A percentile compares a stretch with the other conserved stretches of the same genome.
Evolutionary conservation across 2,888 invertebrate genomes (phyloP).

Genomic region (Camponotus fellah): DNA sequence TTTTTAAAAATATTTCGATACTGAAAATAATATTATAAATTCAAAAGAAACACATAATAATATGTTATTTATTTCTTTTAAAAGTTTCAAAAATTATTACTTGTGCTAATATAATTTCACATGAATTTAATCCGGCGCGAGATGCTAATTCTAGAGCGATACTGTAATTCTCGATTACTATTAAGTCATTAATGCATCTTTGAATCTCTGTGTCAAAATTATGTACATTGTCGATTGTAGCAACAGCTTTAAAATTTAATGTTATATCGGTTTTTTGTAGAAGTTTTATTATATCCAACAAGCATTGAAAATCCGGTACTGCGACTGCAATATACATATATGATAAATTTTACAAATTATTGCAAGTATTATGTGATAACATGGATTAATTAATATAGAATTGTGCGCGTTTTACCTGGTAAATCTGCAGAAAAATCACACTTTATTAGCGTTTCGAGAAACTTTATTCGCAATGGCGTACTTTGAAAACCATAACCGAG

Average conservation of each 20-base stretch:
- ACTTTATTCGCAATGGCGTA: slow-evolving; percentile 89
- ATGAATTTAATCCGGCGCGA: slow-evolving; percentile 77
- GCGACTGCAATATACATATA: slow-evolving; percentile 77
- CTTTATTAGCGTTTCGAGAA: slow-evolving; percentile 86
- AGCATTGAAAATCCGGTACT: slow-evolving; percentile 86
- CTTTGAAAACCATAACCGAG: slow-evolving; percentile 89
- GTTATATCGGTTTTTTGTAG: slow-evolving; percentile 88
- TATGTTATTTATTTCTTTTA: slow-evolving; percentile 18
- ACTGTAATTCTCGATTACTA: slow-evolving; percentile 87
- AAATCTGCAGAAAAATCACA: slow-evolving; percentile 78
- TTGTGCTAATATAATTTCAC: slow-evolving; percentile 81
- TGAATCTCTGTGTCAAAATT: slow-evolving; percentile 87
- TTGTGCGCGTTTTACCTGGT: slow-evolving; percentile 71
- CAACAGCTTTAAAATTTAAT: slow-evolving; percentile 87
- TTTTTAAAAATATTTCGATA: slow-evolving; percentile 85
- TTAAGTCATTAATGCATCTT: slow-evolving; percentile 87
- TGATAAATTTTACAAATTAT: slow-evolving; percentile 78
- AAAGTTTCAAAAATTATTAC: slow-evolving; percentile 66
- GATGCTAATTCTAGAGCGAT: slow-evolving; percentile 88
- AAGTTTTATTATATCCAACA: slow-evolving; percentile 87
- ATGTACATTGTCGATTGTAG: slow-evolving; percentile 86
- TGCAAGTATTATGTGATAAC: not conserved
- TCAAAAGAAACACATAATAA: slow-evolving; percentile 46
- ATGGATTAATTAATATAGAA: not conserved
- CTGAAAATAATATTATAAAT: slow-evolving; percentile 65